phyloP scores from a whole-genome alignment of 2,888 invertebrate species.

The Drymonia ruficornis region DNA sequence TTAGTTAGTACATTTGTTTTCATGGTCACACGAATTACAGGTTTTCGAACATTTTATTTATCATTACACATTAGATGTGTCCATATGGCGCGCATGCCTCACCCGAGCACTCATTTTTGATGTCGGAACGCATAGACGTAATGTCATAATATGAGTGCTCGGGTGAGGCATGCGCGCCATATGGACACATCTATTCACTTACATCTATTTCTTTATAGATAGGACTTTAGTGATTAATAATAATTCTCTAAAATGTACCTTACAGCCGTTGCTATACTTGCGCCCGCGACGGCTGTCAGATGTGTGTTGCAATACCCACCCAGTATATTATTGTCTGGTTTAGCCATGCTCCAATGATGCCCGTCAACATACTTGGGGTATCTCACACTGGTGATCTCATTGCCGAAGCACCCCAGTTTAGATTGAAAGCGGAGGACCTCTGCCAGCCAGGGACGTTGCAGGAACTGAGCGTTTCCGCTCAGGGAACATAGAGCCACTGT shows the following conservation, averaged over 20 bases:
- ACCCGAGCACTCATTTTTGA: too few relatives aligned
- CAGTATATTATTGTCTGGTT: background rate
- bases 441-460: constrained; percentile 48
- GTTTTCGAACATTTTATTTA: too few relatives aligned
- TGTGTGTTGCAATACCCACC: constrained; percentile 15
- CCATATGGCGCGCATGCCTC: too few relatives aligned
- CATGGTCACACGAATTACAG: too few relatives aligned
- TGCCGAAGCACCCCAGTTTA: constrained; percentile 50
- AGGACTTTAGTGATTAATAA: constrained; percentile 12
- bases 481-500: constrained; percentile 54
- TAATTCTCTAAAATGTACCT: constrained; percentile 47
- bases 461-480: constrained; percentile 51
- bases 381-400: background rate
- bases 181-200: too few relatives aligned
- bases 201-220: too few relatives aligned
- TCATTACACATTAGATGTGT: too few relatives aligned
- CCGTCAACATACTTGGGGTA: background rate
- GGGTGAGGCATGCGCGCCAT: too few relatives aligned
- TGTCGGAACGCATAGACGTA: too few relatives aligned
- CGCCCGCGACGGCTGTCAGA: constrained; percentile 34
- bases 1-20: too few relatives aligned
- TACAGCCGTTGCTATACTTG: constrained; percentile 35
- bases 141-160: too few relatives aligned
- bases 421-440: constrained; percentile 44
- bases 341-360: background rate